Conservation (phyloP, 2,888 invertebrate species). For the Zele albiditarsus region DNA sequence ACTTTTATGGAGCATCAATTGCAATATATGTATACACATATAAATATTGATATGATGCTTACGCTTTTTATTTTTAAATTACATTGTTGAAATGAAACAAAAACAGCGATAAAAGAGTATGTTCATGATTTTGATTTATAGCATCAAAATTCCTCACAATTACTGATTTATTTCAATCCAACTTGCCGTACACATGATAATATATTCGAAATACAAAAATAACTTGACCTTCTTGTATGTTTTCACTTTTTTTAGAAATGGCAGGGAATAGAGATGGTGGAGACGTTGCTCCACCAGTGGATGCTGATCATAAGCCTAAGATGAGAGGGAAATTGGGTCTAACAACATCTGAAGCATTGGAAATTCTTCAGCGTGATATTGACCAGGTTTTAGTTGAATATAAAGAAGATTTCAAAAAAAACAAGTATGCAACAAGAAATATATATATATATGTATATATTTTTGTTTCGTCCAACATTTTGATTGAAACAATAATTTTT, state of each 20-base stretch:
- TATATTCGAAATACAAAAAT: conserved; percentile 21
- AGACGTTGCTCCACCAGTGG: conserved; percentile 46
- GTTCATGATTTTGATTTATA: conserved; percentile 4
- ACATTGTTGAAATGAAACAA: neutral
- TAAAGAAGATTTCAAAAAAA: conserved; percentile 76
- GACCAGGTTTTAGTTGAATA: conserved; percentile 78
- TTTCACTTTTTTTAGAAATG: conserved; percentile 53
- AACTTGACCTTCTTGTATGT: conserved; percentile 25
- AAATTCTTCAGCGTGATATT: conserved; percentile 82
- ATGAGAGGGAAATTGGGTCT: conserved; percentile 73
- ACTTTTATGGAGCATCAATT: neutral
- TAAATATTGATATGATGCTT: neutral
- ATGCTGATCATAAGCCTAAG: conserved; percentile 50
- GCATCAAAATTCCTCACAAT: neutral
- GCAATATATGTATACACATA: neutral
- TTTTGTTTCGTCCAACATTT: neutral
- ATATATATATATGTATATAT: neutral
- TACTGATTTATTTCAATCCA: conserved; percentile 1
- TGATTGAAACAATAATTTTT: neutral
- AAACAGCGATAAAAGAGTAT: neutral
- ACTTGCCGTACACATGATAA: neutral
- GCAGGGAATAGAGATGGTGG: conserved; percentile 55
- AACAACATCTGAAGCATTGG: conserved; percentile 80
- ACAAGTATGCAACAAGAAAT: conserved; percentile 70
- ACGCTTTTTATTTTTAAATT: neutral